These are phyloP conservation scores for Scartelaos histophorus DNA, from an alignment of 2,113 vertebrate genomes.

Conservation along the genomic window DNA sequence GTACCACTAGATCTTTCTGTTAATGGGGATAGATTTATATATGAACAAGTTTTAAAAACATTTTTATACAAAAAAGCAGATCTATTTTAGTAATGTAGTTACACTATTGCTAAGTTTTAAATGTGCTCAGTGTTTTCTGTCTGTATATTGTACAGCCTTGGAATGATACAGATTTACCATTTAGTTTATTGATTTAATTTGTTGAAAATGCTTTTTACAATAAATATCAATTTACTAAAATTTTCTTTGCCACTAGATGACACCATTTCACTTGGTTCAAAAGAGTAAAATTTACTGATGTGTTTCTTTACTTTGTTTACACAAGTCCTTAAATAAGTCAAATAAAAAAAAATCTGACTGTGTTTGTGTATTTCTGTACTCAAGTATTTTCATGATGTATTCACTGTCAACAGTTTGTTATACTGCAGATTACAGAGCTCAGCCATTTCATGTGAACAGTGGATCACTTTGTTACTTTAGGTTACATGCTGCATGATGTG, in stretches of 20 bases:
- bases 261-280: conserved; percentile 4
- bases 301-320: not conserved
- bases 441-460: not conserved
- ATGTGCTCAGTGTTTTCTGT: conserved; percentile 5
- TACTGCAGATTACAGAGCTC: not conserved
- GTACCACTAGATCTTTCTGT: not conserved
- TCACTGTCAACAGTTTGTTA: not conserved
- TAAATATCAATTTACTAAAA: conserved; percentile 54
- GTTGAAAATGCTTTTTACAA: conserved; percentile 60
- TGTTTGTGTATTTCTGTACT: not conserved
- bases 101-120: conserved; percentile 1
- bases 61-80: not conserved
- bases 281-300: not conserved
- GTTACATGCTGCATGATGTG: not conserved
- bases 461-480: not conserved
- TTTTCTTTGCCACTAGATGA: conserved; percentile 61
- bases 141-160: conserved; percentile 45
- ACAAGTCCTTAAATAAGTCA: not conserved
- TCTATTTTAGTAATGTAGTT: not conserved
- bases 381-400: not conserved
- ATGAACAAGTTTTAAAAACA: not conserved
- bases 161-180: conserved; percentile 10
- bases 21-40: not conserved
- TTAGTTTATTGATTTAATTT: conserved; percentile 19
- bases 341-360: not conserved